A percentile compares a stretch with the other conserved stretches of the same genome.
Conservation (phyloP, 2,113 vertebrate species). For the Pterocles orientalis region DNA sequence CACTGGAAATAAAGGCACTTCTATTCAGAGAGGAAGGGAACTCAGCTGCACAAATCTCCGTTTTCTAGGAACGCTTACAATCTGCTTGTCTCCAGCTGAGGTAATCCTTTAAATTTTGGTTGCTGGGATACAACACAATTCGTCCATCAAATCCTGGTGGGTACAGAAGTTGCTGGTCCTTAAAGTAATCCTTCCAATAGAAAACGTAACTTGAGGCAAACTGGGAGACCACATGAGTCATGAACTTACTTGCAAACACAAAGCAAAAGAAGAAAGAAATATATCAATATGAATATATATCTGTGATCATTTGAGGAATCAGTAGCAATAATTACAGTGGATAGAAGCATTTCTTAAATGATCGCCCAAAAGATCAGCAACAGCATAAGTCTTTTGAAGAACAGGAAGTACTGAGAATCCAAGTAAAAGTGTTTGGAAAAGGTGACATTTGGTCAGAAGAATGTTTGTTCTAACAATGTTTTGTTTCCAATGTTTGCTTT, state of each 20-base stretch:
- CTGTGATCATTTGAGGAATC: background rate
- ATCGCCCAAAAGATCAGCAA: background rate
- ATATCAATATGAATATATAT: background rate
- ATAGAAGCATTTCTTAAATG: background rate
- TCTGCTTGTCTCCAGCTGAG: slow-evolving; percentile 98
- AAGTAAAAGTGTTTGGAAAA: background rate
- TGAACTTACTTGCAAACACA: slow-evolving; percentile 88
- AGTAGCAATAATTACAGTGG: background rate
- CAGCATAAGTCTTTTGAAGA: background rate
- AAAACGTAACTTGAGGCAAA: slow-evolving; percentile 97
- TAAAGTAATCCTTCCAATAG: slow-evolving; percentile 94
- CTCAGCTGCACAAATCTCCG: background rate
- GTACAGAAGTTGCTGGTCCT: slow-evolving; percentile 87
- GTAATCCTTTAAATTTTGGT: slow-evolving; percentile 93
- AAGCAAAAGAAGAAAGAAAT: slow-evolving; percentile 18
- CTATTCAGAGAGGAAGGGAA: background rate
- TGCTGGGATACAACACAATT: slow-evolving; percentile 92
- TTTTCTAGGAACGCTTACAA: slow-evolving; percentile 81
- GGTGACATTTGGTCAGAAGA: background rate
- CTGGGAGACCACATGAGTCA: slow-evolving; percentile 96
- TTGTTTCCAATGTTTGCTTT: background rate
- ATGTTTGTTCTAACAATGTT: background rate
- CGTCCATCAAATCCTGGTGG: slow-evolving; percentile 96
- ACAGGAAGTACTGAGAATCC: background rate
- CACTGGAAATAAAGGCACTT: background rate